Percentiles rank a stretch among this genome's conserved stretches.
Evolutionary conservation across 1,140 invertebrate species (phyloP).

Genomic region (Cydia splendana): DNA sequence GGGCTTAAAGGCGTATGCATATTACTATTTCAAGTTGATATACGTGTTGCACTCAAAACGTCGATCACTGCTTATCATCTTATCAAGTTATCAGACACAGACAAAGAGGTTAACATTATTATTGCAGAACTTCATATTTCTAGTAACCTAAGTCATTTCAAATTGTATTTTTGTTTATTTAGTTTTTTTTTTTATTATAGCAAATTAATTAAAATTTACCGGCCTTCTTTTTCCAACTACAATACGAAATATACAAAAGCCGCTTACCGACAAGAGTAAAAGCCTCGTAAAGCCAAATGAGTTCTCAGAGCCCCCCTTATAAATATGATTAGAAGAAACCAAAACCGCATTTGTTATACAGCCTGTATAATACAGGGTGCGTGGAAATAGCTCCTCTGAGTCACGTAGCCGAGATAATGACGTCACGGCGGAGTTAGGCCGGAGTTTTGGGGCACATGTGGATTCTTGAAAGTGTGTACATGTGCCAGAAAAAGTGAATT

Average conservation of each 20-base stretch:
- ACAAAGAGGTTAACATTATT: too few species aligned
- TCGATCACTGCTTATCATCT: too few species aligned
- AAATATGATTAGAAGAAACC: conserved; percentile 26
- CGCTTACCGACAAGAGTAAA: neutral
- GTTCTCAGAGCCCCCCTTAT: conserved; percentile 12
- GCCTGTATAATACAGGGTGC: neutral
- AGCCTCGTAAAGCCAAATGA: conserved; percentile 15
- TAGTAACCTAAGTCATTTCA: too few species aligned
- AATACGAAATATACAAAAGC: neutral
- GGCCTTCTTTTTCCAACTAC: neutral
- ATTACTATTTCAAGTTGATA: too few species aligned
- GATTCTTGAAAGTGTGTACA: neutral
- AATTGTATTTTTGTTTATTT: too few species aligned
- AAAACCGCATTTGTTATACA: neutral
- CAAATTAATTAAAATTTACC: neutral
- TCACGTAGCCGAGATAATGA: conserved; percentile 23
- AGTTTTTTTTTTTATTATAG: neutral
- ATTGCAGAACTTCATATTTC: too few species aligned
- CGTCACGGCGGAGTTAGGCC: conserved; percentile 23
- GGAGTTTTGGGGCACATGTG: conserved; percentile 23
- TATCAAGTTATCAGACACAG: too few species aligned
- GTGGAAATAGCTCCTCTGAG: conserved; percentile 2
- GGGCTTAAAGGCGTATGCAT: too few species aligned
- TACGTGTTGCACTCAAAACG: too few species aligned
- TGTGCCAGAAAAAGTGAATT: neutral